Conservation (phyloP, 1,140 invertebrate species). For the Drosophila willistoni region DNA sequence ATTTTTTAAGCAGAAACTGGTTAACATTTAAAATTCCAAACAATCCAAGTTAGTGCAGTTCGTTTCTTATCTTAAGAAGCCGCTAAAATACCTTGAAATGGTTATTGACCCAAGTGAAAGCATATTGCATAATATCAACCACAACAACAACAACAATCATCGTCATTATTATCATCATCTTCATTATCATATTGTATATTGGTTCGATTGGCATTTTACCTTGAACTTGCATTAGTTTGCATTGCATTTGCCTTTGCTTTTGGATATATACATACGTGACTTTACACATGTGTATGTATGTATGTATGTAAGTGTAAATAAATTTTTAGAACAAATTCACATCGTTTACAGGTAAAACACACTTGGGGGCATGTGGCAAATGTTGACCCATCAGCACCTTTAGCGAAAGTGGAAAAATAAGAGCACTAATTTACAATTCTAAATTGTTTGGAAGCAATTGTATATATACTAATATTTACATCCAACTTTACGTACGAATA, state of each 20-base stretch:
- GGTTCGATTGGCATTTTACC: constrained; percentile 44
- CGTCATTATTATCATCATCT: constrained; percentile 27
- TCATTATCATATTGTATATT: constrained; percentile 32
- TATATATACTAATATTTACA: neutral
- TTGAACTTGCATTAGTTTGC: constrained; percentile 76
- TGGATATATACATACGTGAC: constrained; percentile 38
- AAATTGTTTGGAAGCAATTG: neutral
- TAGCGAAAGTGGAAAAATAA: neutral
- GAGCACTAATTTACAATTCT: neutral
- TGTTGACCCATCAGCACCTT: constrained; percentile 7
- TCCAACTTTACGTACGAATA: too few species aligned
- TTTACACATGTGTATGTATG: neutral
- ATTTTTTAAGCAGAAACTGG: too few species aligned
- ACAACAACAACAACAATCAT: constrained; percentile 34
- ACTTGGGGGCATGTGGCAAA: neutral
- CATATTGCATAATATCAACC: constrained; percentile 57
- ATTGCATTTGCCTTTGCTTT: constrained; percentile 50
- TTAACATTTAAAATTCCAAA: too few species aligned
- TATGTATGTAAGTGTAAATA: neutral
- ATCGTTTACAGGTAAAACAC: neutral
- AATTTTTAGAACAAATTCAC: neutral
- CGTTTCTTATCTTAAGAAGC: too few species aligned
- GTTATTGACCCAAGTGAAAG: constrained; percentile 35
- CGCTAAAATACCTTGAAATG: constrained; percentile 30
- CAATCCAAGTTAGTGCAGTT: too few species aligned